Evolutionary conservation across 2,888 invertebrate species (phyloP), one percentile per base, ranked within the genome.

Genomic region (Drosophila hamatofila): DNA sequence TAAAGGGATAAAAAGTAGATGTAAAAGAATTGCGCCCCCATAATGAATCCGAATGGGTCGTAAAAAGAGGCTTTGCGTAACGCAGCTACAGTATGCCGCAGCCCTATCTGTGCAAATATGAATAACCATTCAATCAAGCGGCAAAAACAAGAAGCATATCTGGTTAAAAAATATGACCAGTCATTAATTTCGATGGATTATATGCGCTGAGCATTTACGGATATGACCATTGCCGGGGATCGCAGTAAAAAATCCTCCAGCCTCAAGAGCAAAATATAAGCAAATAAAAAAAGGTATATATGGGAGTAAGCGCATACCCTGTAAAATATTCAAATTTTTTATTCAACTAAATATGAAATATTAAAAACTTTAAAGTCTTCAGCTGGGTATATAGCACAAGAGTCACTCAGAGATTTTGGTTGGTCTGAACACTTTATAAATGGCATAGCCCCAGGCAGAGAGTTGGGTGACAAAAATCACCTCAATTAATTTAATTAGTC

Each of bases 401-500:
- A 42, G 52, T 5, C 2, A 12, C 7, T 12, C 21, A 9, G 27
- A 48, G 48, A 54, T 69, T 72, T 67, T 18, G 60, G 48, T 12
- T 8, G 58, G 49, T 39, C 21, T 14, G 18, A 66, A 68, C 78
- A 64, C 59, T 85, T 88, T 74, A 75, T 75, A 77, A 83, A 88
- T 88, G 83, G 71, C 37, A 49, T 14, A 18, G 5, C 12, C n/a
- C 16, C 27, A 37, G 44, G 18, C 52, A 41, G 57, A 27, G 71
- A 23, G 64, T 41, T 58, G 62, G 62, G 49, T 42, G 86, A 83
- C 88, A 88, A 79, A 86, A 87, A 86, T 86, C 90, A 88, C 88
- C 90, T 86, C 88, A 86, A 86, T 86, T 89, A 88, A 86, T 86
- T 86, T 86, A 89, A 86, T 86, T 86, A 89, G 90, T 89, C 86